Conservation (phyloP, 2,888 invertebrate genomes). For the Lomographa bimaculata region DNA sequence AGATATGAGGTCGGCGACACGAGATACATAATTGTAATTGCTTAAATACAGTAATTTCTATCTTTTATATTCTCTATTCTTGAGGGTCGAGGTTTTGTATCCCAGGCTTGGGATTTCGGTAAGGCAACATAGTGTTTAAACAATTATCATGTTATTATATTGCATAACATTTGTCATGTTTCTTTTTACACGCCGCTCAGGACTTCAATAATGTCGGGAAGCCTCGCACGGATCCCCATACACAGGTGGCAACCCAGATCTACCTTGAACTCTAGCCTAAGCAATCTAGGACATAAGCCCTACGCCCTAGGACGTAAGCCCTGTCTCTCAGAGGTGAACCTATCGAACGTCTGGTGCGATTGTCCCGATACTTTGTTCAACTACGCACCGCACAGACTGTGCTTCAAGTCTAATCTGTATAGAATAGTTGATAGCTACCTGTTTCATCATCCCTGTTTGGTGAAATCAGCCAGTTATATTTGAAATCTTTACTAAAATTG, state of each 20-base stretch:
- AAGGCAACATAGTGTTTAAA: too few species aligned
- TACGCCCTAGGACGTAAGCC: slow-evolving; percentile 25
- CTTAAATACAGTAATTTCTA: too few species aligned
- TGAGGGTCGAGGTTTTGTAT: too few species aligned
- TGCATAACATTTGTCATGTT: slow-evolving; percentile 11
- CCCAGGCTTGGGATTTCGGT: too few species aligned
- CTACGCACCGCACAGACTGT: slow-evolving; percentile 64
- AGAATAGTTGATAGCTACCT: slow-evolving; percentile 56
- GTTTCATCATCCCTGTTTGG: slow-evolving; percentile 65
- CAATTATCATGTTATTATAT: too few species aligned
- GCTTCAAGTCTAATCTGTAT: slow-evolving; percentile 62
- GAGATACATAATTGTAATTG: too few species aligned
- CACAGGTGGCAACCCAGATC: slow-evolving; percentile 71
- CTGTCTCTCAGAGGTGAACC: slow-evolving; percentile 44
- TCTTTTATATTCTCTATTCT: too few species aligned
- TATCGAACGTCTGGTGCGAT: slow-evolving; percentile 58
- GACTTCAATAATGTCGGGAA: slow-evolving; percentile 76
- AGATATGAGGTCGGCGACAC: too few species aligned
- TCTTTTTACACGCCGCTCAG: slow-evolving; percentile 69
- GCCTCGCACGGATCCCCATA: slow-evolving; percentile 77
- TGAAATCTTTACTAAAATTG: slow-evolving; percentile 34
- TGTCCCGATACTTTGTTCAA: slow-evolving; percentile 64
- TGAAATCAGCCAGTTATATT: slow-evolving; percentile 70
- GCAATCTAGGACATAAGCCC: slow-evolving; percentile 21
- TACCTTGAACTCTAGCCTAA: slow-evolving; percentile 33